Evolutionary conservation across 2,888 invertebrate species (phyloP), one percentile per base, ranked within the genome.

Genomic region (Diaprepes abbreviatus): DNA sequence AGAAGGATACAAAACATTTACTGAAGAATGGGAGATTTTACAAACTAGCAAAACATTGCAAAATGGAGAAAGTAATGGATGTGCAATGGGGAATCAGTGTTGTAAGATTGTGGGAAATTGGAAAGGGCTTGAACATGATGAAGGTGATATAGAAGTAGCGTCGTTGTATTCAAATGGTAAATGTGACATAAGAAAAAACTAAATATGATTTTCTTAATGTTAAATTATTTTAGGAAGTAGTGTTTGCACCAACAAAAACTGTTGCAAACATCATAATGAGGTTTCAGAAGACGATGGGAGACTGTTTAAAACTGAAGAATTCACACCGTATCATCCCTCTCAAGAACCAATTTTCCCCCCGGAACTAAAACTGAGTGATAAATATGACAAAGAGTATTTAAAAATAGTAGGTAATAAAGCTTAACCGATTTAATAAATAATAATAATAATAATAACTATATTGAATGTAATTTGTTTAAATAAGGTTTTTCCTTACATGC

Each of bases 271-370:
- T n/a, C 21, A 45, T 4, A n/a, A n/a, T n/a, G n/a, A n/a, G n/a
- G 45, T 21, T n/a, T 2, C 12, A 19, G 19, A 19, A 38, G 19
- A 55, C 1, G 38, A 62, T 7, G 85, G 86, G 35, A 82, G 84
- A n/a, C 80, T 91, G 10, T 90, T 89, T 75, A 85, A 88, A 75
- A 85, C 89, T 3, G 86, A 86, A 48, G 86, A 88, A 74, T 95
- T 93, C 80, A 82, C 85, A 17, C 93, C 93, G 0, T 92, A 92
- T 74, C 92, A 95, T 85, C 86, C 91, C 0, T 87, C 91, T 0
- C 96, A 97, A 83, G 97, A 97, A 84, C 91, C 93, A 1, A 96
- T 97, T 76, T 97, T 96, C 80, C 97, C 97, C 10, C 93, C 96
- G 3, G 96, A 96, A 81, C 84, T 97, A 59, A 90, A 90, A 81